Evolutionary conservation across 1,140 invertebrate genomes (phyloP).

Genomic region (Philopotamus ludificatus): DNA sequence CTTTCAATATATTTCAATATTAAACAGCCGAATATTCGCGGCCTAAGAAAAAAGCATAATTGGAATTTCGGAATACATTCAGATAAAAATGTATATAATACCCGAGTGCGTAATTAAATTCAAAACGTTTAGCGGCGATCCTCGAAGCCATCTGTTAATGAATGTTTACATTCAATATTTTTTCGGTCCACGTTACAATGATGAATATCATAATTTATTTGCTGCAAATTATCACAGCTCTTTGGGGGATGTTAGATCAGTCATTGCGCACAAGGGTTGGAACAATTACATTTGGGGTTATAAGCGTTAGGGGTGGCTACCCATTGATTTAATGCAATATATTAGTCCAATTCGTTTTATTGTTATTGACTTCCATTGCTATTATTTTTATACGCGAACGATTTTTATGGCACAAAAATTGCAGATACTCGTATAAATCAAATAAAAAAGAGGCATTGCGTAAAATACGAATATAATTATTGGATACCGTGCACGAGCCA

Average conservation of each 20-base stretch:
- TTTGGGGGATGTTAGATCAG: not conserved
- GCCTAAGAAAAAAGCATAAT: too few relatives aligned
- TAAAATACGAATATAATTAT: too few relatives aligned
- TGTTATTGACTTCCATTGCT: not conserved
- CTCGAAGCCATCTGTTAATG: too few relatives aligned
- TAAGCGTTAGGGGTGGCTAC: not conserved
- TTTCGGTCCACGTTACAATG: not conserved
- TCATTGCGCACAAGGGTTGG: not conserved
- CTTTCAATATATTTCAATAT: not conserved
- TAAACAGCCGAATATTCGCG: too few relatives aligned
- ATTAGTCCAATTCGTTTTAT: slow-evolving; percentile 5
- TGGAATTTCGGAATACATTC: too few relatives aligned
- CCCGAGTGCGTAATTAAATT: too few relatives aligned
- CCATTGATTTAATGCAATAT: slow-evolving; percentile 13
- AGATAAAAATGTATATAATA: too few relatives aligned
- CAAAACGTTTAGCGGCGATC: too few relatives aligned
- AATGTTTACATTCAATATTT: too few relatives aligned
- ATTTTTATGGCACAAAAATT: not conserved
- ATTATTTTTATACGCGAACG: not conserved
- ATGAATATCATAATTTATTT: not conserved
- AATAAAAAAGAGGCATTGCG: too few relatives aligned
- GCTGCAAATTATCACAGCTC: not conserved
- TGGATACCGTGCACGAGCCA: too few relatives aligned
- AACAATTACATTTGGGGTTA: slow-evolving; percentile 7
- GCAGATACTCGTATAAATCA: not conserved